Evolutionary conservation across 2,113 vertebrate species (phyloP).

Genomic region (Sinocyclocheilus anophthalmus): DNA sequence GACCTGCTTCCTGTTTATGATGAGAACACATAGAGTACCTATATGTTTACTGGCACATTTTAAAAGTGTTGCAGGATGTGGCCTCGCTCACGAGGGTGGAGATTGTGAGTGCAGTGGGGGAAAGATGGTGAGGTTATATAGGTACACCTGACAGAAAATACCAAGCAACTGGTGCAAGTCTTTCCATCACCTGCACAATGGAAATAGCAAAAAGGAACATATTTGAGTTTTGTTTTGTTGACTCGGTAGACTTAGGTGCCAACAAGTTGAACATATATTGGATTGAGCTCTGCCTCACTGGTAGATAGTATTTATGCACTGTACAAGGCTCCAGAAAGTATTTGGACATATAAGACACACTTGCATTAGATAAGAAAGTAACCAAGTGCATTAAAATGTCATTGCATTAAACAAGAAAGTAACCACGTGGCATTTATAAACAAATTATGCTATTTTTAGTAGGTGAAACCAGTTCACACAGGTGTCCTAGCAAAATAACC

Average conservation of each 20-base stretch:
- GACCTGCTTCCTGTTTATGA: slow-evolving; percentile 34
- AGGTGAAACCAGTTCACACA: not conserved
- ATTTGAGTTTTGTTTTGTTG: not conserved
- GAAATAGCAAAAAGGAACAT: slow-evolving; percentile 11
- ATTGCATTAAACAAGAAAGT: too few species aligned
- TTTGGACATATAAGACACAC: not conserved
- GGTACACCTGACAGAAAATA: slow-evolving; percentile 38
- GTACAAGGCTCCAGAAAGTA: not conserved
- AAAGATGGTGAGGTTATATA: slow-evolving; percentile 28
- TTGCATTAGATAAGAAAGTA: too few species aligned
- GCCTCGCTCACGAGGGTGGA: slow-evolving; percentile 15
- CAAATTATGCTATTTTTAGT: not conserved
- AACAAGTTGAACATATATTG: not conserved
- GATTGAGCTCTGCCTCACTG: not conserved
- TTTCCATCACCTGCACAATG: slow-evolving; percentile 42
- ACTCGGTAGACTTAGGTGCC: not conserved
- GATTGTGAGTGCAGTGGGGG: slow-evolving; percentile 1
- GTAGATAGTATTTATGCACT: not conserved
- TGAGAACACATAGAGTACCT: not conserved
- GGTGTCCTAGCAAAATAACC: not conserved
- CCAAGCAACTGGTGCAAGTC: not conserved
- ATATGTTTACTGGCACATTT: slow-evolving; percentile 32
- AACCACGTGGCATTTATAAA: too few species aligned
- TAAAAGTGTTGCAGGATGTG: slow-evolving; percentile 23
- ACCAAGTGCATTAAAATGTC: not conserved